phyloP scores from a whole-genome alignment of 1,140 invertebrate genomes.

The Scaptomyza pallida region DNA sequence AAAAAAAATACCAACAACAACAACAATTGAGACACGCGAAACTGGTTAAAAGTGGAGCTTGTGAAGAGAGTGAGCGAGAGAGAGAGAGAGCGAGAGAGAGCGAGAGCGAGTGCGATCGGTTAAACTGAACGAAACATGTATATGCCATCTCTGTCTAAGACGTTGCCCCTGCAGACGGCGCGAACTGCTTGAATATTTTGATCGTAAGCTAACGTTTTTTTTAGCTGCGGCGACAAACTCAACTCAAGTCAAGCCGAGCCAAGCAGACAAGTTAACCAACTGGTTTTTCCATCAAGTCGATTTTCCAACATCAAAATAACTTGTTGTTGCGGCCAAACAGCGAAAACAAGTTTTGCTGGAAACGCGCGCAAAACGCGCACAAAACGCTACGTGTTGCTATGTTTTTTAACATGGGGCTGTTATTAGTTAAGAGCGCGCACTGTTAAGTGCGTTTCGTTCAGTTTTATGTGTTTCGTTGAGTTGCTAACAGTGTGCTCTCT shows the following conservation, averaged over 20 bases:
- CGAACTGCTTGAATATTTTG: conserved; percentile 31
- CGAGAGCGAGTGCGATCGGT: no score
- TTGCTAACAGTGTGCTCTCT: conserved; percentile 1
- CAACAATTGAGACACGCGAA: conserved; percentile 27
- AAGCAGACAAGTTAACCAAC: conserved; percentile 44
- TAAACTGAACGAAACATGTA: no score
- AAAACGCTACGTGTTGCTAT: conserved; percentile 69
- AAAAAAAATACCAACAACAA: conserved; percentile 10
- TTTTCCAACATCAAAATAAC: conserved; percentile 33
- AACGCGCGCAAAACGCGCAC: conserved; percentile 48
- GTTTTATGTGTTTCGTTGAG: conserved; percentile 29
- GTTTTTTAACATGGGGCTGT: conserved; percentile 17
- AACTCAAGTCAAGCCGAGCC: conserved; percentile 9
- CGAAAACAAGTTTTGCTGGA: conserved; percentile 48
- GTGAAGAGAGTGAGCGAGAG: conserved; percentile 33
- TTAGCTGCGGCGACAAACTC: not conserved
- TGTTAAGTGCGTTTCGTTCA: conserved; percentile 20
- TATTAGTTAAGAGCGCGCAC: conserved; percentile 9
- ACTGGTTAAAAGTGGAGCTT: conserved; percentile 78
- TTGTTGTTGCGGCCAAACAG: conserved; percentile 20
- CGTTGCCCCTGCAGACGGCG: conserved; percentile 49
- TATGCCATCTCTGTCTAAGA: conserved; percentile 34
- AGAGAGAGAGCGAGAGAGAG: no score
- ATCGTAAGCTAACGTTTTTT: conserved; percentile 33
- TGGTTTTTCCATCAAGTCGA: conserved; percentile 64